Conservation (phyloP, 2,797 vertebrate genomes). For the Cossypha heuglini region DNA sequence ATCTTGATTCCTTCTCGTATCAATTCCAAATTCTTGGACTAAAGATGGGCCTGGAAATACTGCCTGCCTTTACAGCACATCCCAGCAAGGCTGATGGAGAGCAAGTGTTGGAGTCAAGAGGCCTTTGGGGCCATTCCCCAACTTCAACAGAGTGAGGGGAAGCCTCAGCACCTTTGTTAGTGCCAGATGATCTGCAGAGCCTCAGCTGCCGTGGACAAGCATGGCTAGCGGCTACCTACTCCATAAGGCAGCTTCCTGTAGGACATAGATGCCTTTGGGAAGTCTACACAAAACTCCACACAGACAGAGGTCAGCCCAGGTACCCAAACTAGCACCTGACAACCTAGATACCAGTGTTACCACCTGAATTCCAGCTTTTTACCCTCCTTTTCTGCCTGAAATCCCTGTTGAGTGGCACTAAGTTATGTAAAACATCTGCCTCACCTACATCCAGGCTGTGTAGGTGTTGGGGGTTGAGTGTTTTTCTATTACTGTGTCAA, state of each 20-base stretch:
- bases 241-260: background rate
- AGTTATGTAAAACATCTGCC: background rate
- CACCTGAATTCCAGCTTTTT: background rate
- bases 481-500: no score
- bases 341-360: background rate
- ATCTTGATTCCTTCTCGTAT: background rate
- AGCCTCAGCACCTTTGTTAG: background rate
- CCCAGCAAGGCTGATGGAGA: background rate
- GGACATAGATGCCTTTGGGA: background rate
- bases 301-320: background rate
- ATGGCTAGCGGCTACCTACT: accelerated
- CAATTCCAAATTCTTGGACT: background rate
- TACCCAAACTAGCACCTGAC: background rate
- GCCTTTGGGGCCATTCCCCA: background rate
- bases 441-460: background rate
- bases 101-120: background rate
- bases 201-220: accelerated
- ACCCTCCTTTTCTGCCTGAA: background rate
- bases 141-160: accelerated
- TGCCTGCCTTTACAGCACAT: background rate
- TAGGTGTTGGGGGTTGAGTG: no score
- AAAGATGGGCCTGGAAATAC: background rate
- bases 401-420: background rate
- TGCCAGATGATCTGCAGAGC: accelerated
- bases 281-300: background rate